Evolutionary conservation across 2,113 vertebrate species (phyloP), one percentile per base, ranked within the genome.

Genomic region (Irena cyanogastra): DNA sequence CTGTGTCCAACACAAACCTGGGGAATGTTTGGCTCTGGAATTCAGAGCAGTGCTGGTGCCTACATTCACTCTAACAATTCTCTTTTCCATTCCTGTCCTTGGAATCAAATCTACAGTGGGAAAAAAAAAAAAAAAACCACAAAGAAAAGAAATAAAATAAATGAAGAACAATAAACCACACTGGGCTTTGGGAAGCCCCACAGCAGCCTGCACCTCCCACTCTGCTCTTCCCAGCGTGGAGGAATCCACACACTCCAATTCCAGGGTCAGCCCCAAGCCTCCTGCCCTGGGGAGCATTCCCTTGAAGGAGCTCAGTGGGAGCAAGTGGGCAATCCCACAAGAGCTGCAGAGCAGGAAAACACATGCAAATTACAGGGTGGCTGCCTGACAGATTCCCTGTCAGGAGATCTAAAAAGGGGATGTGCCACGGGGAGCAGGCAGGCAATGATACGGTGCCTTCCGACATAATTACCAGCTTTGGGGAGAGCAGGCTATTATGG

Each of bases 351-450:
- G 78, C 83, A 59, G 6, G 35, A 86, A 75, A 94, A 54, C 80
- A 47, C 57, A 96, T 56, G 90, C 64, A 97, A 95, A 95, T 94
- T 65, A 91, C 81, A 96, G 88, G 88, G 87, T 68, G 70, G 23
- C 20, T 88, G 64, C 90, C 87, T 82, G 83, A 92, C 89, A 91
- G 65, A 92, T 80, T 60, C 77, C 80, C 88, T 72, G 90, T 84
- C 76, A 85, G 13, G 78, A 93, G 91, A 95, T 74, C 87, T 95
- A 87, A 96, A 96, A 79, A 18, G 6, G 1, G 84, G 59, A 7
- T 81, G 83, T 66, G 95, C 75, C 89, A 61, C 2, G 65, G 95
- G 85, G 22, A 93, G 91, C 65, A 80, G 70, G 21, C 70, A 20
- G 52, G 64, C 80, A 96, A 95, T 91, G 91, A 94, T 6, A 76